Base-by-base conservation (phyloP, 2,797 vertebrate species). In the Danio aesculapii region DNA sequence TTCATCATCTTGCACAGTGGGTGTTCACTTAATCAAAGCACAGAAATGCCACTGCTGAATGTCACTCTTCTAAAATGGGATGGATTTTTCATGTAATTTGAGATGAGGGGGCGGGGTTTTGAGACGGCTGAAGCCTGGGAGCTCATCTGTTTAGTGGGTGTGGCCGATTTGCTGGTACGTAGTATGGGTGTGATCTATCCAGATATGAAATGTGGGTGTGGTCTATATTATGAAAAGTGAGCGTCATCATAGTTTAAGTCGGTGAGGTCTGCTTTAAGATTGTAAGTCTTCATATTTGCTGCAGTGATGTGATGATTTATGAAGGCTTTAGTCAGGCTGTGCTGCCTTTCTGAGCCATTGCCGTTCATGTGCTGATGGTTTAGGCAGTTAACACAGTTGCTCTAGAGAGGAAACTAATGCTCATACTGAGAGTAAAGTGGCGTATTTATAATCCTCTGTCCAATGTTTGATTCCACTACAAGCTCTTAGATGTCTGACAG, bases 1-100 rank as follows among this genome's bases (percentile, higher is more conserved):
- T 84, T 86, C 79, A 72, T 83, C 76, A 68, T 86, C 85, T 79
- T 68, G 57, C 81, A 76, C 85, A 83, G 83, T 79, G 68, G 84
- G 84, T 73, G 72, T 53, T 70, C 75, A 73, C 66, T 59, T 75
- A 79, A 83, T 85, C 72, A 85, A 68, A 77, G 79, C 52, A 8
- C 30, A 13, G 21, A 83, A 87, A 84, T 87, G 81, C 76, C 80
- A 84, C 66, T 39, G 71, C 52, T 67, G 80, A 87, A 84, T 79
- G 82, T 84, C 81, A 86, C 74, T 76, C 70, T 81, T 79, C 75
- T 69, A 66, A 83, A 69, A 83, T 64, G 59, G 70, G 41, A 53
- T 73, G 68, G 58, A 47, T 5, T 14, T 50, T n/a, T 13, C 17
- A n/a, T 47, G 63, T 67, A 7, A 30, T 52, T 30, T 14, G 17